A percentile compares a stretch with the other conserved stretches of the same genome.
Conservation (phyloP, 2,888 invertebrate species). For the Temnothorax ravouxi region DNA sequence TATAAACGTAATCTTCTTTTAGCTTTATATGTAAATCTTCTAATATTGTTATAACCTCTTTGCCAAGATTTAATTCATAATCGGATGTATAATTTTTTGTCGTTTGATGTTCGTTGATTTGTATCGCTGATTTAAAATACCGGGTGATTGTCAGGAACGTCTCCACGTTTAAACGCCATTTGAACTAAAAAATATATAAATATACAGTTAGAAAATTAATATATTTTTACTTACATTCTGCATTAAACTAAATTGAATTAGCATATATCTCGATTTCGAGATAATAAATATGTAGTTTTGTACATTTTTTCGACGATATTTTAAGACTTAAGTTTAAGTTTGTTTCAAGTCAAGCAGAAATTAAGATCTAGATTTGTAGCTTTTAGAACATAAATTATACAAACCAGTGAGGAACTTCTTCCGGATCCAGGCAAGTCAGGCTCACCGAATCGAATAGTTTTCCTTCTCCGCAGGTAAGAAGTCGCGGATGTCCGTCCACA, state of each 20-base stretch:
- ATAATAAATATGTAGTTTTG: neutral
- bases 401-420: constrained; percentile 87
- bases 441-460: constrained; percentile 94
- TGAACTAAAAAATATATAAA: constrained; percentile 73
- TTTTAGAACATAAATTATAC: constrained; percentile 50
- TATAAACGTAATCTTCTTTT: neutral
- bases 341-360: neutral
- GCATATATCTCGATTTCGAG: neutral
- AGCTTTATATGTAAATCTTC: neutral
- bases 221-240: constrained; percentile 4
- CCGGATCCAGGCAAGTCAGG: constrained; percentile 94
- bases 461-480: constrained; percentile 95
- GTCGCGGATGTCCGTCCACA: constrained; percentile 95
- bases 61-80: neutral
- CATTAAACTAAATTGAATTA: constrained; percentile 20
- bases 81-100: neutral
- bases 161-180: constrained; percentile 74
- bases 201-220: constrained; percentile 21
- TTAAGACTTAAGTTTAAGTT: neutral
- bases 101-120: neutral
- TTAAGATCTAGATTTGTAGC: neutral
- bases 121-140: neutral
- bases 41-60: neutral
- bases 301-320: neutral
- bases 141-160: neutral